A percentile compares a stretch with the other conserved stretches of the same genome.
phyloP scores from a whole-genome alignment of 2,113 vertebrate genomes.

The Psilopsiagon aurifrons region DNA sequence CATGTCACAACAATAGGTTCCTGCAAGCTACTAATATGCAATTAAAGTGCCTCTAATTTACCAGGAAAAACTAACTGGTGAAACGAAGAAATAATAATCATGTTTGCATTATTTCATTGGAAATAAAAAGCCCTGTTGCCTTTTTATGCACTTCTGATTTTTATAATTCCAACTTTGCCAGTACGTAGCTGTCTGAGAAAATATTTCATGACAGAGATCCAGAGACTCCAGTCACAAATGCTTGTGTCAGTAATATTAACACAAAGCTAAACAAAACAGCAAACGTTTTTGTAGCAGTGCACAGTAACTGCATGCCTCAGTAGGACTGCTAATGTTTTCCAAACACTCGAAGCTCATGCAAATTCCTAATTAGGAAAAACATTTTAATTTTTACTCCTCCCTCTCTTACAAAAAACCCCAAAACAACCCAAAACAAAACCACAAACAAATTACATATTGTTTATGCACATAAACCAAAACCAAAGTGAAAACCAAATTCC shows the following conservation, averaged over 20 bases:
- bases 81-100: neutral
- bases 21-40: conserved; percentile 68
- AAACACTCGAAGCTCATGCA: neutral
- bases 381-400: neutral
- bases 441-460: neutral
- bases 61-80: neutral
- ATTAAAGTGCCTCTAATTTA: conserved; percentile 64
- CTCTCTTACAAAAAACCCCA: neutral
- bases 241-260: neutral
- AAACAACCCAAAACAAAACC: neutral
- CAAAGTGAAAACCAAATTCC: neutral
- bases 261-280: neutral
- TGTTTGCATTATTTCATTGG: neutral
- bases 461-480: neutral
- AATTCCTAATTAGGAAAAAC: neutral
- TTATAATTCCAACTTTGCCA: neutral
- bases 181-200: neutral
- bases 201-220: neutral
- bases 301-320: neutral
- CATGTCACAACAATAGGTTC: conserved; percentile 72
- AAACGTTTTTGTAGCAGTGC: neutral
- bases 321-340: neutral
- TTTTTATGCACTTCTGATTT: neutral
- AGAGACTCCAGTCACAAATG: neutral
- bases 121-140: neutral